Conservation (phyloP, 2,797 vertebrate species). For the Pygocentrus nattereri region DNA sequence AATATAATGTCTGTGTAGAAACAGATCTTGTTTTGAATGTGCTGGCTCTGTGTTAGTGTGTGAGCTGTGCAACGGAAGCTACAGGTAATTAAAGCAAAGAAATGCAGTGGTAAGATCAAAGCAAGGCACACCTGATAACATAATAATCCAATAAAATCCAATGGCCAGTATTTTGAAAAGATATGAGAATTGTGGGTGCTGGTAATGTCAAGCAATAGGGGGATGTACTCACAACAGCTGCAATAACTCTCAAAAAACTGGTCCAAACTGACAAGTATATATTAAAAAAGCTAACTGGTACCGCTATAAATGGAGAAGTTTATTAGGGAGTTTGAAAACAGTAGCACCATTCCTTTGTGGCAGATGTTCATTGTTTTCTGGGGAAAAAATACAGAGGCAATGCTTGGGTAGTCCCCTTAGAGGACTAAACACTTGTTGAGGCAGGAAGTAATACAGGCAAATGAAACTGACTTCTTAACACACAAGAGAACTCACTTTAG, state of each 20-base stretch:
- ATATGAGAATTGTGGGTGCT: background rate
- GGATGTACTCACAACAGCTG: background rate
- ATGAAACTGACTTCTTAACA: background rate
- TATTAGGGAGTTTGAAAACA: background rate
- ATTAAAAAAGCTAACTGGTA: background rate
- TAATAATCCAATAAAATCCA: background rate
- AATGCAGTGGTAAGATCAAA: background rate
- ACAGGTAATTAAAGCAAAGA: constrained; percentile 18
- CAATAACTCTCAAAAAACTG: background rate
- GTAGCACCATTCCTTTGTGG: background rate
- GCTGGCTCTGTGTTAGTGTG: background rate
- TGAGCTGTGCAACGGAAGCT: background rate
- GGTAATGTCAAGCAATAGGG: background rate
- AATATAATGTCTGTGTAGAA: background rate
- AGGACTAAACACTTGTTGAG: constrained; percentile 56
- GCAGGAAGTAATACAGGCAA: constrained; percentile 41
- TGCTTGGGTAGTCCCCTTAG: background rate
- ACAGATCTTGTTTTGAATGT: background rate
- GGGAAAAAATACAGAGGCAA: background rate
- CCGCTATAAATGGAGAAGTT: background rate
- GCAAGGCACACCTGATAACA: background rate
- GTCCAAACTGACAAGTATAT: background rate
- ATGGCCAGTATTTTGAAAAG: background rate
- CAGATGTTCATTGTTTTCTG: background rate
- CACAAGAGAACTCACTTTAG: constrained; percentile 27